Evolutionary conservation across 2,797 vertebrate genomes (phyloP).

Genomic region (Podargus strigoides): DNA sequence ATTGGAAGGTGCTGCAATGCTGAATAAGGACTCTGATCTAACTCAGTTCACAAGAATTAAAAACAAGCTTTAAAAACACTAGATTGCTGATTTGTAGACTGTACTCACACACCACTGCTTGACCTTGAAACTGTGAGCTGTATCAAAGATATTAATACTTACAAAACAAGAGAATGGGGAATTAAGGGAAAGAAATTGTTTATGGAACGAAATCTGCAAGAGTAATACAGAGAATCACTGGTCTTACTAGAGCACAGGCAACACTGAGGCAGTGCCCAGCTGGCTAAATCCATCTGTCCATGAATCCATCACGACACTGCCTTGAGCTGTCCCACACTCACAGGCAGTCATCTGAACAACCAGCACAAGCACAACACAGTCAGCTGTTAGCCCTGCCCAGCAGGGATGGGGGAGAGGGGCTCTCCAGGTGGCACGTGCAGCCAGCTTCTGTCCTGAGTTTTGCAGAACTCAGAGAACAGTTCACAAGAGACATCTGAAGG

Average conservation of each 20-base stretch:
- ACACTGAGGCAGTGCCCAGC: not conserved
- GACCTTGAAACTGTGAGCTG: not conserved
- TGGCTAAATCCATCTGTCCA: not conserved
- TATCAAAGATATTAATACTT: not conserved
- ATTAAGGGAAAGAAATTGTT: not conserved
- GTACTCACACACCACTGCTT: not conserved
- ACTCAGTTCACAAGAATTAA: not conserved
- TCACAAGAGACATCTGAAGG: not conserved
- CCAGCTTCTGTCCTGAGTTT: not conserved
- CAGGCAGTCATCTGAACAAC: not conserved
- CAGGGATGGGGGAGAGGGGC: not conserved
- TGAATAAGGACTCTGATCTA: not conserved
- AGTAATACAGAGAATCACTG: not conserved
- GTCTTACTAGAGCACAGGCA: not conserved
- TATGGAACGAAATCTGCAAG: not conserved
- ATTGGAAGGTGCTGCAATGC: not conserved
- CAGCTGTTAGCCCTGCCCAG: not conserved
- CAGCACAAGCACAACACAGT: not conserved
- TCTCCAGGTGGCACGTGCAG: not conserved
- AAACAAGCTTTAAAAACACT: not conserved
- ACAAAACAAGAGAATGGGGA: not conserved
- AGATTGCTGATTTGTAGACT: not conserved
- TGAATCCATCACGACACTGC: not conserved
- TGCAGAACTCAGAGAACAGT: not conserved
- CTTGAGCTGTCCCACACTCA: not conserved